phyloP scores from a whole-genome alignment of 1,140 invertebrate genomes.

The Coenobita brevimanus region DNA sequence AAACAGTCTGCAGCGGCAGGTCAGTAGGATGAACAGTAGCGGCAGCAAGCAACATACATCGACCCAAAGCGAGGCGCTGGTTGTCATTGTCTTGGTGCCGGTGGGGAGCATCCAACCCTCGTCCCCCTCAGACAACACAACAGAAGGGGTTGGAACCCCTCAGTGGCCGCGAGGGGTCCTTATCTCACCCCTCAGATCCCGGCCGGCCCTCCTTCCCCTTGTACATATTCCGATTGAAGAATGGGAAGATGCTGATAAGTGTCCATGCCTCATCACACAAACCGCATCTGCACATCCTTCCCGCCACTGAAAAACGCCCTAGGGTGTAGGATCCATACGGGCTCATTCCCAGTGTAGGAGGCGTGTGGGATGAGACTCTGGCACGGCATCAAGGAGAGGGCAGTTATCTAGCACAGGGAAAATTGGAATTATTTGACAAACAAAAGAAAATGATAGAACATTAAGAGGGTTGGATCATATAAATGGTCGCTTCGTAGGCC shows the following conservation, averaged over 20 bases:
- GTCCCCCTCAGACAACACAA: constrained; percentile 62
- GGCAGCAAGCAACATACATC: constrained; percentile 20
- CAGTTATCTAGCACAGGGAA: constrained; percentile 61
- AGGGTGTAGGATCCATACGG: neutral
- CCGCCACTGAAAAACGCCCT: neutral
- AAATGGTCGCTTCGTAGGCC: constrained; percentile 63
- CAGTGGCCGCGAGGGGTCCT: constrained; percentile 62
- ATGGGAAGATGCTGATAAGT: constrained; percentile 66
- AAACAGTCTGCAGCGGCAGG: constrained; percentile 8
- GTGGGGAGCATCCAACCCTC: constrained; percentile 50
- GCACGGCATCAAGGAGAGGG: constrained; percentile 40
- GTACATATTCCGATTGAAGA: constrained; percentile 67
- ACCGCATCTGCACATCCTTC: constrained; percentile 9
- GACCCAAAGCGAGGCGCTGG: constrained; percentile 51
- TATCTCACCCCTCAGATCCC: constrained; percentile 65
- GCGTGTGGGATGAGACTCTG: constrained; percentile 9
- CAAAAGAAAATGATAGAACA: constrained; percentile 67
- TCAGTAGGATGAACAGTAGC: constrained; percentile 32
- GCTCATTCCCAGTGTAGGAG: neutral
- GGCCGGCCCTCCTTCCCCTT: constrained; percentile 62
- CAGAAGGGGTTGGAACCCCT: constrained; percentile 65
- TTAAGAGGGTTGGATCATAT: constrained; percentile 66
- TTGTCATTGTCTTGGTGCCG: constrained; percentile 55
- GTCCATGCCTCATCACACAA: constrained; percentile 56
- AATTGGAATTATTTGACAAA: constrained; percentile 67